These are phyloP conservation scores for Philopedon plagiatum DNA, from an alignment of 2,888 invertebrate genomes.

Conservation along the genomic window DNA sequence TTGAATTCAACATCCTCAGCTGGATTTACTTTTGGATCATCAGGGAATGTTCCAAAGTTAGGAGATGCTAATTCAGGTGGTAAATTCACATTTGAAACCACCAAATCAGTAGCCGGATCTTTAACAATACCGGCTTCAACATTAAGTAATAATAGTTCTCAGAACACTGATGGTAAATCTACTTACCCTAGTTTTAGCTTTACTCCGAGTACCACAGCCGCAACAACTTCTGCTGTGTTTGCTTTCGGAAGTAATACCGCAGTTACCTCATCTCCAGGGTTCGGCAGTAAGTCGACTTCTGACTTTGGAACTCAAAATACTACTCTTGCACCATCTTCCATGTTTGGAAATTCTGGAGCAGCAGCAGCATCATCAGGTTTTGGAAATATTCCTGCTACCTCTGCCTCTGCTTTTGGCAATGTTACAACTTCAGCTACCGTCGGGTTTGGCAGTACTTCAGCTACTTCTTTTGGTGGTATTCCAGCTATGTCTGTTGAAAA, in stretches of 20 bases:
- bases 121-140: slow-evolving; percentile 1
- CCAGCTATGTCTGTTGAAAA: neutral
- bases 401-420: slow-evolving; percentile 3
- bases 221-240: neutral
- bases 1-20: slow-evolving; percentile 32
- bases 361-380: neutral
- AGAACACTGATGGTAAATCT: neutral
- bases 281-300: neutral
- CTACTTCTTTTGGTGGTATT: slow-evolving; percentile 17
- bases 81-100: slow-evolving; percentile 3
- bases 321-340: slow-evolving; percentile 1
- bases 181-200: slow-evolving; percentile 5
- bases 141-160: neutral
- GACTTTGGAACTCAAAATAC: slow-evolving; percentile 16
- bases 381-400: slow-evolving; percentile 8
- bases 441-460: slow-evolving; percentile 9
- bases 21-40: slow-evolving; percentile 9
- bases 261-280: neutral
- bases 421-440: neutral
- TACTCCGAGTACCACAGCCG: neutral
- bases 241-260: neutral
- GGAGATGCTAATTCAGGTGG: neutral
- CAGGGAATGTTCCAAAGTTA: slow-evolving; percentile 2
- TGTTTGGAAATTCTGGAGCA: slow-evolving; percentile 7
- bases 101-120: neutral